Evolutionary conservation across 2,113 vertebrate species (phyloP).

Genomic region (Acanthochromis polyacanthus): DNA sequence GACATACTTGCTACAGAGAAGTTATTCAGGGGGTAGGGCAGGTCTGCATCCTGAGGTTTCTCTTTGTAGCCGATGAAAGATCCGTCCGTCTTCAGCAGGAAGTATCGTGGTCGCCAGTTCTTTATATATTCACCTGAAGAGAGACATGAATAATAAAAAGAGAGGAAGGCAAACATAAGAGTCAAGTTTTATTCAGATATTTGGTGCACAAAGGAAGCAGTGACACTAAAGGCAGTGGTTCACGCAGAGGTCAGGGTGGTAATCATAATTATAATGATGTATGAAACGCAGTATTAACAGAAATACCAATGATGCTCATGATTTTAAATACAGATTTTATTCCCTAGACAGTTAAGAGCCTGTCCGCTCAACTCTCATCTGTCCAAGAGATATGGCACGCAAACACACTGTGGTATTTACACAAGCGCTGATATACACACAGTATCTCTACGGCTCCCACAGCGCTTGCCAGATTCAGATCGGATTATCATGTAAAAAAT

Average conservation of each 20-base stretch:
- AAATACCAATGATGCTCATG: conserved; percentile 28
- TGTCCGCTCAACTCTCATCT: conserved; percentile 63
- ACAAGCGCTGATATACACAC: conserved; percentile 34
- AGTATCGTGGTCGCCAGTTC: conserved; percentile 98
- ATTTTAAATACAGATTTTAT: conserved; percentile 70
- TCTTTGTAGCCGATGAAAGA: conserved; percentile 99
- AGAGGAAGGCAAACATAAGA: neutral
- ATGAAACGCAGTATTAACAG: conserved; percentile 37
- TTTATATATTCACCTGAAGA: conserved; percentile 97
- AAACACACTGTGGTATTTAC: conserved; percentile 7
- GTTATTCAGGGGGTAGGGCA: conserved; percentile 98
- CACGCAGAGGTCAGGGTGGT: neutral
- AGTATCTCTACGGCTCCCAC: conserved; percentile 52
- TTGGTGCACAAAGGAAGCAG: neutral
- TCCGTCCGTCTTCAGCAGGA: conserved; percentile 98
- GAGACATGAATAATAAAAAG: conserved; percentile 30
- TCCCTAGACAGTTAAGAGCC: conserved; percentile 53
- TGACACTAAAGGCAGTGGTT: neutral
- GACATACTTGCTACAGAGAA: conserved; percentile 98
- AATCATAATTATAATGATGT: conserved; percentile 21
- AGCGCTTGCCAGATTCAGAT: conserved; percentile 72
- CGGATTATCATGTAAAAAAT: conserved; percentile 78
- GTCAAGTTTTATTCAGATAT: neutral
- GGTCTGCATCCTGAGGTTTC: conserved; percentile 98
- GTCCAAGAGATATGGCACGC: conserved; percentile 49